Conservation (phyloP, 2,797 vertebrate genomes). For the Anniella stebbinsi region DNA sequence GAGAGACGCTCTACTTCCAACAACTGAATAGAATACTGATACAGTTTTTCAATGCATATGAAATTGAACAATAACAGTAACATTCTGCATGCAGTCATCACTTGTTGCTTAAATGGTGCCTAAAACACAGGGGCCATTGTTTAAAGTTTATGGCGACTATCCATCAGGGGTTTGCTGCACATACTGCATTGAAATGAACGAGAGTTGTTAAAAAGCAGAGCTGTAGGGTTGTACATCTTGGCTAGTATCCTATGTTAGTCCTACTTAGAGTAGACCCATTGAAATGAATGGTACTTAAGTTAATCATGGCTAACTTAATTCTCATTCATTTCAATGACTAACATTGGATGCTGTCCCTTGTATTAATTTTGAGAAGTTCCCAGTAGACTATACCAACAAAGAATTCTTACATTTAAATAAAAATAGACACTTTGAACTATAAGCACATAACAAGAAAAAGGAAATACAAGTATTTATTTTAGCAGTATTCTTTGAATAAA, state of each 20-base stretch:
- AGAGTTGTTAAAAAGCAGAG: not conserved
- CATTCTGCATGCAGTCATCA: not conserved
- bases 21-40: not conserved
- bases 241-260: no score
- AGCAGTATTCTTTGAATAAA: fast-evolving
- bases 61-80: not conserved
- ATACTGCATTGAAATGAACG: no score
- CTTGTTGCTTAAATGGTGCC: not conserved
- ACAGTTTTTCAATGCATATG: not conserved
- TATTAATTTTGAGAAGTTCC: not conserved
- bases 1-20: not conserved
- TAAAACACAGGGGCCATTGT: not conserved
- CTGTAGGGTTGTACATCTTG: not conserved
- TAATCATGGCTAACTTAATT: no score
- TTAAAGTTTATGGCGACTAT: not conserved
- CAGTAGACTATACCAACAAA: not conserved
- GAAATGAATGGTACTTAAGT: no score
- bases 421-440: no score
- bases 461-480: not conserved
- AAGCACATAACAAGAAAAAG: not conserved
- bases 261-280: no score
- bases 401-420: not conserved
- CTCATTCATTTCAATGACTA: no score
- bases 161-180: not conserved
- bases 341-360: no score